These are phyloP conservation scores for Diploscapter pachys DNA, from an alignment of 1,140 invertebrate genomes.

Conservation along the genomic window DNA sequence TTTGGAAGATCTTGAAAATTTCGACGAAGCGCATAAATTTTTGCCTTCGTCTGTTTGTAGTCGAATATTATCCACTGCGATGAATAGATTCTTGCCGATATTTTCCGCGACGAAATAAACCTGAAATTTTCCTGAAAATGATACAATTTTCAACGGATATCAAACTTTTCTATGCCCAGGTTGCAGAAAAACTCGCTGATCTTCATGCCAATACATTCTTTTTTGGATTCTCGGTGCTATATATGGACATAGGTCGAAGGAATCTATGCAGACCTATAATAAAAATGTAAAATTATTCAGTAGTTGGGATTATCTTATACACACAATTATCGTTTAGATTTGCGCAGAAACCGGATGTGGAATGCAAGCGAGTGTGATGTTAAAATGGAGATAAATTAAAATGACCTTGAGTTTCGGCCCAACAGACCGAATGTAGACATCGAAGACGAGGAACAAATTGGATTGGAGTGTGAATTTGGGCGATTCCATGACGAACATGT, in stretches of 20 bases:
- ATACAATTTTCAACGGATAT: background rate
- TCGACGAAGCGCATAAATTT: constrained; percentile 9
- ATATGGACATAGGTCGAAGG: constrained; percentile 28
- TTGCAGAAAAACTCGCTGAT: constrained; percentile 6
- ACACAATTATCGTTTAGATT: too few species aligned
- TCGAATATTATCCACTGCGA: constrained; percentile 25
- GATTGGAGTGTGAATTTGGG: constrained; percentile 19
- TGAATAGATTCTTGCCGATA: constrained; percentile 21
- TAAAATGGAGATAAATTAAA: background rate
- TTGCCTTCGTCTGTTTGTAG: constrained; percentile 15
- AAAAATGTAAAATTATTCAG: background rate
- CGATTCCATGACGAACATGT: constrained; percentile 32
- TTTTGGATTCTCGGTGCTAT: background rate
- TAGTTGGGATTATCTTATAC: background rate
- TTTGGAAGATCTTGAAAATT: background rate
- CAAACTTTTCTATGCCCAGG: constrained; percentile 11
- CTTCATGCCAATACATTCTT: constrained; percentile 1
- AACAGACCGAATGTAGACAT: constrained; percentile 26
- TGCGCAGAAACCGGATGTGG: too few species aligned
- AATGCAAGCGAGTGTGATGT: too few species aligned
- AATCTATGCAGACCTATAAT: constrained; percentile 26
- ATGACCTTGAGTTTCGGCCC: constrained; percentile 23
- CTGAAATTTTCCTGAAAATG: constrained; percentile 4
- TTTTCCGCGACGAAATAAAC: constrained; percentile 28
- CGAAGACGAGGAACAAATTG: constrained; percentile 20